A percentile compares a stretch with the other conserved stretches of the same genome.
These are phyloP conservation scores for Nomada flava DNA, from an alignment of 2,888 invertebrate genomes.

Conservation along the genomic window DNA sequence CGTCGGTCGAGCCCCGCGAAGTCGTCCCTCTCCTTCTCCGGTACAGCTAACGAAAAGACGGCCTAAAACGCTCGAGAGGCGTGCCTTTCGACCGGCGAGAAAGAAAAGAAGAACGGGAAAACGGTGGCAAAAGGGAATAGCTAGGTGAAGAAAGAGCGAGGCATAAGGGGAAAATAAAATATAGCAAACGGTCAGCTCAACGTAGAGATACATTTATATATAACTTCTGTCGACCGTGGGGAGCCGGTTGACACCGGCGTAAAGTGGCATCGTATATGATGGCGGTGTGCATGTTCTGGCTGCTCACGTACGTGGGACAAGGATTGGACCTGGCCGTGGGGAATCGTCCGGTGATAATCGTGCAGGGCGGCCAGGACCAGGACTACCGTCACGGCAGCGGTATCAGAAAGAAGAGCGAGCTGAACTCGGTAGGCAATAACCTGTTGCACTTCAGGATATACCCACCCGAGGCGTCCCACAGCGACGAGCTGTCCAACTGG, in stretches of 20 bases:
- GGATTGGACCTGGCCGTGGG: conserved; percentile 80
- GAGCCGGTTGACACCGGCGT: conserved; percentile 13
- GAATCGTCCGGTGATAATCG: conserved; percentile 75
- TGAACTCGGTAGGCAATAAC: conserved; percentile 65
- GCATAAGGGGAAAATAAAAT: neutral
- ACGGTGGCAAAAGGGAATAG: neutral
- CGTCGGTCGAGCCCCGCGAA: conserved; percentile 25
- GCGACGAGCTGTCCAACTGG: conserved; percentile 75
- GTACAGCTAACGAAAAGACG: conserved; percentile 62
- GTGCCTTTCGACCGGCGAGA: conserved; percentile 64
- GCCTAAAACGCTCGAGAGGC: conserved; percentile 61
- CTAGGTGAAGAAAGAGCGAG: neutral
- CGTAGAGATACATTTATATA: neutral
- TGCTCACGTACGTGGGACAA: conserved; percentile 81
- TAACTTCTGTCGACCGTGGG: neutral
- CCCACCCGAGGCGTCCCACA: conserved; percentile 61
- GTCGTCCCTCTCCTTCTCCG: neutral
- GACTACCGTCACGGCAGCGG: conserved; percentile 68
- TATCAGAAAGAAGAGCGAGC: conserved; percentile 66
- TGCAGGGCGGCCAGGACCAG: conserved; percentile 66
- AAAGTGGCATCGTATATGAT: conserved; percentile 66
- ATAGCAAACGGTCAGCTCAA: too few species aligned
- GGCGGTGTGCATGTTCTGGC: conserved; percentile 81
- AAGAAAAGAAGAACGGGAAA: conserved; percentile 11
- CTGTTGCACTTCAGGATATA: conserved; percentile 70